phyloP scores from a whole-genome alignment of 2,113 vertebrate genomes.

The Nymphicus hollandicus region DNA sequence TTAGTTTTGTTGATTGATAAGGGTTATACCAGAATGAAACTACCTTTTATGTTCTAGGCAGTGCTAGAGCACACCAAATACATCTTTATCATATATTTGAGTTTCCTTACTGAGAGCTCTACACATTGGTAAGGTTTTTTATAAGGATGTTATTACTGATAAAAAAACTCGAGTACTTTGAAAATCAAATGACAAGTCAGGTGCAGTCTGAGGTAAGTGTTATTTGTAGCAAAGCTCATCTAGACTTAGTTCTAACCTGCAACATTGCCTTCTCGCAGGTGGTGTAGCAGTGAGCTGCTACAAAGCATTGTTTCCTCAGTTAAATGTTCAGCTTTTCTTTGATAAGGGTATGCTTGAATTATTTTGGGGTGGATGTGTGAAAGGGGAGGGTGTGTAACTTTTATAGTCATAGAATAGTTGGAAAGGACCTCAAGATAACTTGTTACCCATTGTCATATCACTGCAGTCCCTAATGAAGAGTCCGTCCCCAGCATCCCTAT shows the following conservation, averaged over 20 bases:
- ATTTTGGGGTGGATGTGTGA: not conserved
- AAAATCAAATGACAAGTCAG: not conserved
- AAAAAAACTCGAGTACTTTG: not conserved
- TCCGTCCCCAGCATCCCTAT: no score
- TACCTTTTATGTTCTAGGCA: not conserved
- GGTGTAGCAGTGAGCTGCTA: not conserved
- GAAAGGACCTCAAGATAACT: no score
- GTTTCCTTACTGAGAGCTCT: not conserved
- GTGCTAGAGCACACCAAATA: not conserved
- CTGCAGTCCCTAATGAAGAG: no score
- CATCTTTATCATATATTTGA: not conserved
- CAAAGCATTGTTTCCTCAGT: not conserved
- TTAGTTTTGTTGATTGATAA: not conserved
- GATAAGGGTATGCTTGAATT: not conserved
- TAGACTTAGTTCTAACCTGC: not conserved
- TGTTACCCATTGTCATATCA: no score
- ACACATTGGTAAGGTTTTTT: no score
- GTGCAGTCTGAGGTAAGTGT: not conserved
- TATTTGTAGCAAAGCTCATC: not conserved
- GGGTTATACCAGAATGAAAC: not conserved
- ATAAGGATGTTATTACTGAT: no score
- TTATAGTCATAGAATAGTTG: not conserved
- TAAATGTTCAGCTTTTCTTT: not conserved
- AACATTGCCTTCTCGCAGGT: accelerated
- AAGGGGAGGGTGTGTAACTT: not conserved